A percentile compares a stretch with the other conserved stretches of the same genome.
Evolutionary conservation across 2,888 invertebrate species (phyloP).

Genomic region (Brachyopa scutellaris): DNA sequence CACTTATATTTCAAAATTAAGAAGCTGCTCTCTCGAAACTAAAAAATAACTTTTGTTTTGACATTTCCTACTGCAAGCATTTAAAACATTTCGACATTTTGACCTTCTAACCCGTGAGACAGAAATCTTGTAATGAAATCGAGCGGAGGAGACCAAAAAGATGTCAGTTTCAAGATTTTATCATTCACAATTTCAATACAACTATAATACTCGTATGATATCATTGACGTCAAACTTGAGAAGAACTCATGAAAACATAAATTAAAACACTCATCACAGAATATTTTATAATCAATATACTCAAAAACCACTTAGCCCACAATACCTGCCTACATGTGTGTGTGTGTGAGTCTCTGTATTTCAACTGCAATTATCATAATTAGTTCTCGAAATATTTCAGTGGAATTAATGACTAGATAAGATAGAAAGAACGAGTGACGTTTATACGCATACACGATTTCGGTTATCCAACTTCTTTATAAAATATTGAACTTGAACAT

Average conservation of each 20-base stretch:
- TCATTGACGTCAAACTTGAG: background rate
- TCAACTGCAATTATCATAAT: slow-evolving; percentile 10
- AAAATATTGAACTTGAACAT: slow-evolving; percentile 46
- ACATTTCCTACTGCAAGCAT: too few species aligned
- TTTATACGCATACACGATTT: background rate
- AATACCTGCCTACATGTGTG: too few species aligned
- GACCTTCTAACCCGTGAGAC: too few species aligned
- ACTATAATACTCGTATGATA: background rate
- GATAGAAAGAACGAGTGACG: too few species aligned
- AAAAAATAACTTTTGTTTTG: too few species aligned
- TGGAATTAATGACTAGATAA: background rate
- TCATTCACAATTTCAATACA: background rate
- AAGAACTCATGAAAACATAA: background rate
- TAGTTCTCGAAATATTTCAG: background rate
- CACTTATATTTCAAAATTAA: too few species aligned
- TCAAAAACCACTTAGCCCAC: background rate
- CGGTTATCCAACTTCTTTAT: background rate
- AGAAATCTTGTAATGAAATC: too few species aligned
- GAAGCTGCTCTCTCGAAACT: too few species aligned
- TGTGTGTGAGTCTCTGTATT: too few species aligned
- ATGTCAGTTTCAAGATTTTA: too few species aligned
- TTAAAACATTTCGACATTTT: too few species aligned
- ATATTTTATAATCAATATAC: background rate
- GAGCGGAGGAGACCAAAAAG: too few species aligned
- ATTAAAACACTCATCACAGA: background rate